Conservation (phyloP, 1,140 invertebrate species). For the Drosophila yakuba region DNA sequence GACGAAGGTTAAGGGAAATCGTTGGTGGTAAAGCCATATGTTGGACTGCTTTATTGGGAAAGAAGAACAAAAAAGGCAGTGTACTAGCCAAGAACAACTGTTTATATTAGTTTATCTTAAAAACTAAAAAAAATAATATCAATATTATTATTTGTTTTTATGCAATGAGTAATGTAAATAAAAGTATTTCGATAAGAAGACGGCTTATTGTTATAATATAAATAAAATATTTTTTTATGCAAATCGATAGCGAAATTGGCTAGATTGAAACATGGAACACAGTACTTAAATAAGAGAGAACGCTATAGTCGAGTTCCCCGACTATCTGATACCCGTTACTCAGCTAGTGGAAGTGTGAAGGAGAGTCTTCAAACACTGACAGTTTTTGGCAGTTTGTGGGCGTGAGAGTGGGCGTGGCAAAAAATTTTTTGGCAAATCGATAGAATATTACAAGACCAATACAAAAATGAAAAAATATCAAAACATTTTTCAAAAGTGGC, state of each 20-base stretch:
- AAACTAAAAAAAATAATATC: neutral
- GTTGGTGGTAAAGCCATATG: conserved; percentile 15
- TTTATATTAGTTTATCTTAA: conserved; percentile 6
- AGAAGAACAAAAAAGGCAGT: neutral
- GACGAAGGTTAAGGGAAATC: conserved; percentile 31
- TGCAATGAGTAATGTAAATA: neutral
- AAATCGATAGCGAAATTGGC: neutral
- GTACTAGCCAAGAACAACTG: neutral
- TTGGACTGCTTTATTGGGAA: neutral
- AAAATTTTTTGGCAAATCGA: too few relatives aligned
- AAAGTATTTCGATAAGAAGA: neutral
- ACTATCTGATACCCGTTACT: too few relatives aligned
- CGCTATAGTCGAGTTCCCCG: too few relatives aligned
- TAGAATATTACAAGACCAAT: too few relatives aligned
- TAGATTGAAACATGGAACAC: neutral
- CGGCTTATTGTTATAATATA: too few relatives aligned
- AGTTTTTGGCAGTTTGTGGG: too few relatives aligned
- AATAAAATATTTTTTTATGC: too few relatives aligned
- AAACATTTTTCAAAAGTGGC: too few relatives aligned
- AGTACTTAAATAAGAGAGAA: neutral
- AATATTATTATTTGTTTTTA: neutral
- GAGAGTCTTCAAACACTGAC: too few relatives aligned
- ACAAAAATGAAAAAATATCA: too few relatives aligned
- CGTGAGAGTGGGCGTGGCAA: too few relatives aligned
- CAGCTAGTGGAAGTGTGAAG: too few relatives aligned